Evolutionary conservation across 2,113 vertebrate species (phyloP).

Genomic region (Mungos mungo): DNA sequence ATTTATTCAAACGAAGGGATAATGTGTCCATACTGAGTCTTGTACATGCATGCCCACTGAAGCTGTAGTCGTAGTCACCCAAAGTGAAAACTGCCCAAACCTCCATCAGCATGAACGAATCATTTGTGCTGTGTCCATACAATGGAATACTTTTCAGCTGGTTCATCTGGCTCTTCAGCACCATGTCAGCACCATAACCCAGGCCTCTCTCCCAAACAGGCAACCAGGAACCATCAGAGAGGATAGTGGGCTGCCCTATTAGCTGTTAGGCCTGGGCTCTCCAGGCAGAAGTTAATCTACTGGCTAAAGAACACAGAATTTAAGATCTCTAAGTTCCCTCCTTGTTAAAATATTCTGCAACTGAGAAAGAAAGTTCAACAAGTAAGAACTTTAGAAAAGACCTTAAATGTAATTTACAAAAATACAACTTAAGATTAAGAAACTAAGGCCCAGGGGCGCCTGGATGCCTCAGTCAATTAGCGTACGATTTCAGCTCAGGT

Average conservation of each 20-base stretch:
- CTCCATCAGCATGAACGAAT: background rate
- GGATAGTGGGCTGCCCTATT: background rate
- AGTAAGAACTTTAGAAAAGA: background rate
- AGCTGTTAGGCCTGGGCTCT: background rate
- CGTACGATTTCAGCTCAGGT: too few relatives aligned
- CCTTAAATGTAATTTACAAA: background rate
- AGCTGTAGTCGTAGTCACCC: background rate
- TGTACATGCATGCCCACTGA: background rate
- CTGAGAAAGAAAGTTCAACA: background rate
- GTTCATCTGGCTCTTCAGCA: background rate
- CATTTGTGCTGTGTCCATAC: background rate
- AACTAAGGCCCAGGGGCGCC: background rate
- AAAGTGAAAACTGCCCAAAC: background rate
- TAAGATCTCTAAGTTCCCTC: background rate
- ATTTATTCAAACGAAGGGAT: background rate
- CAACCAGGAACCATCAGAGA: background rate
- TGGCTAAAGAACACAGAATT: background rate
- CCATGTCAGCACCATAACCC: background rate
- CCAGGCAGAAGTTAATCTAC: background rate
- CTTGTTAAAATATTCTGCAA: background rate
- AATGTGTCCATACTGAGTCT: background rate
- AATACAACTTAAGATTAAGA: constrained; percentile 25
- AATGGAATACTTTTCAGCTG: background rate
- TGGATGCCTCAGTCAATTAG: too few relatives aligned
- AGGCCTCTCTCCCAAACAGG: background rate